Conservation (phyloP, 2,797 vertebrate species). For the Myotis daubentonii region DNA sequence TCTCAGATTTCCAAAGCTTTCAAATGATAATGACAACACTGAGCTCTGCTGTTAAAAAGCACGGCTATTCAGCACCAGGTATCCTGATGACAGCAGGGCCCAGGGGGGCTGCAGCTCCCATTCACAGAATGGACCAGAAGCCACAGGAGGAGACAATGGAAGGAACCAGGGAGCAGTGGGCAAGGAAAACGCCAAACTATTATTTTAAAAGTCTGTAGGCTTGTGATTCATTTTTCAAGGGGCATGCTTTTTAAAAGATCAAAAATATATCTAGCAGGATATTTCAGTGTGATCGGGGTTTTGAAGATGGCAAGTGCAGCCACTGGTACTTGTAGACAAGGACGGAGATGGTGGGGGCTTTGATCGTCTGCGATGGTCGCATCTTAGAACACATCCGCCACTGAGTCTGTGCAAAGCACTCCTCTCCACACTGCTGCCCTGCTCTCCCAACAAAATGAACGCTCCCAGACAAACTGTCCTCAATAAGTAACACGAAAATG, state of each 20-base stretch:
- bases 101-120: background rate
- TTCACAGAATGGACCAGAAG: background rate
- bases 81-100: background rate
- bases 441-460: background rate
- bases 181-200: background rate
- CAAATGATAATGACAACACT: background rate
- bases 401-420: rapidly evolving
- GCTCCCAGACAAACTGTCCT: background rate
- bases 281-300: background rate
- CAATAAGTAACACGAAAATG: background rate
- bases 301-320: rapidly evolving
- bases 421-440: background rate
- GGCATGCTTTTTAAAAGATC: background rate
- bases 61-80: background rate
- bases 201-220: background rate
- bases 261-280: background rate
- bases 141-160: background rate
- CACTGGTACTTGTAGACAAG: rapidly evolving
- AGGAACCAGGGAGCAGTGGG: background rate
- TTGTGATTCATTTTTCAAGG: background rate
- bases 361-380: rapidly evolving
- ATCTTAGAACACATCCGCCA: background rate
- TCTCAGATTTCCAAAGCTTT: background rate
- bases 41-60: background rate
- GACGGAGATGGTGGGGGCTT: background rate